Evolutionary conservation across 2,797 vertebrate genomes (phyloP).

Genomic region (Pogonophryne albipinna): DNA sequence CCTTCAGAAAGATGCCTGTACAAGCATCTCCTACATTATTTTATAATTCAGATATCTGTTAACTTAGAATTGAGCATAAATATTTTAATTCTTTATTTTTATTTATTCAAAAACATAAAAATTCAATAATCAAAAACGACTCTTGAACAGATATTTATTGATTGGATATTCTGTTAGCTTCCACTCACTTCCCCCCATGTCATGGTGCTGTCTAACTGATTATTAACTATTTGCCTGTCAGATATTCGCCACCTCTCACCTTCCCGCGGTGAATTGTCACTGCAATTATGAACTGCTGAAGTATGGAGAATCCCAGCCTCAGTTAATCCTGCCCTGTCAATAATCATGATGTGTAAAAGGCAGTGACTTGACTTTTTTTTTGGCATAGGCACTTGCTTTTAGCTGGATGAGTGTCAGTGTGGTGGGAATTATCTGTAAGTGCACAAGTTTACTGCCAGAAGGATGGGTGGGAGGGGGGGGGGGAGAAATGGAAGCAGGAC

Average conservation of each 20-base stretch:
- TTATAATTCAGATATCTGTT: not conserved
- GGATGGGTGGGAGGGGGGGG: not conserved
- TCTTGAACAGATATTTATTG: too few species aligned
- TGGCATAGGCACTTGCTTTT: conserved; percentile 73
- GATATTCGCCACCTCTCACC: conserved; percentile 71
- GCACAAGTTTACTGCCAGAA: conserved; percentile 69
- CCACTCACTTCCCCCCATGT: not conserved
- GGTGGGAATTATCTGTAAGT: conserved; percentile 73
- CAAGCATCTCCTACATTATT: not conserved
- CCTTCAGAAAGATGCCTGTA: not conserved
- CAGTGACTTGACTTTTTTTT: conserved; percentile 74
- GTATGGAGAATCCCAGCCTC: conserved; percentile 76
- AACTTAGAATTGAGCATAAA: not conserved
- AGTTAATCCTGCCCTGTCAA: conserved; percentile 80
- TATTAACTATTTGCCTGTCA: conserved; percentile 53
- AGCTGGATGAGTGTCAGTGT: conserved; percentile 78
- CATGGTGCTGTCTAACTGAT: conserved; percentile 44
- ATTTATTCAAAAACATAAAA: not conserved
- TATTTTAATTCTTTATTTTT: not conserved
- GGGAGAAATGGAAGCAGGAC: conserved; percentile 22
- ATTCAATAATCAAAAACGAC: not conserved
- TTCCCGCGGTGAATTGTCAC: conserved; percentile 72
- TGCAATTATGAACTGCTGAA: conserved; percentile 83
- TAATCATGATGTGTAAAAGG: conserved; percentile 79
- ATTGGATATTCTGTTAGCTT: not conserved